A percentile compares a stretch with the other conserved stretches of the same genome.
These are phyloP conservation scores for Altica lythri DNA, from an alignment of 2,888 invertebrate species.

Conservation along the genomic window DNA sequence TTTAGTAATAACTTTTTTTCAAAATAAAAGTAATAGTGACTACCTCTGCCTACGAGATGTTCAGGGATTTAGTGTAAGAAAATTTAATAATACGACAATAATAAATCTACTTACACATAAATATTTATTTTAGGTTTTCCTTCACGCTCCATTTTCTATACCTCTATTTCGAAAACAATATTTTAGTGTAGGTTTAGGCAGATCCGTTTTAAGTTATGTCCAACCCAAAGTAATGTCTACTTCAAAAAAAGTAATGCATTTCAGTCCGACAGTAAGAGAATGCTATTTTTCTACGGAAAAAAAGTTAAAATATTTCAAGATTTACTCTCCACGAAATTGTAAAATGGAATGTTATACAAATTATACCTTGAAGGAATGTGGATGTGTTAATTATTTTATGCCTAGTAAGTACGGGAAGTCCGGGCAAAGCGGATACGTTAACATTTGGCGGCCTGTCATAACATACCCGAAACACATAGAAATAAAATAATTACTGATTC, in stretches of 20 bases:
- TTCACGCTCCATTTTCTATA: conserved; percentile 69
- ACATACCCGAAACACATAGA: too few relatives aligned
- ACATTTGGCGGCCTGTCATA: too few relatives aligned
- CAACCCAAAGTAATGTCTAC: conserved; percentile 75
- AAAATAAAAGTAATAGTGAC: conserved; percentile 35
- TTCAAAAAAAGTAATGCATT: conserved; percentile 66
- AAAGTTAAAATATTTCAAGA: conserved; percentile 66
- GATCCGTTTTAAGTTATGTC: conserved; percentile 69
- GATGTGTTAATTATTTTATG: conserved; percentile 65
- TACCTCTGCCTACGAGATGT: conserved; percentile 39
- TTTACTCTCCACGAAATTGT: conserved; percentile 73
- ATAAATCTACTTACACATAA: too few relatives aligned
- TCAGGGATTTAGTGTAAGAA: conserved; percentile 40
- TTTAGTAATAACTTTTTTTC: conserved; percentile 35
- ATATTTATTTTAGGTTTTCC: conserved; percentile 59
- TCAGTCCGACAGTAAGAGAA: conserved; percentile 65
- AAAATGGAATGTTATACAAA: conserved; percentile 72
- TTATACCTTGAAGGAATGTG: conserved; percentile 60
- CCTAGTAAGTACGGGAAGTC: conserved; percentile 61
- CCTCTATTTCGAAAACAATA: conserved; percentile 69
- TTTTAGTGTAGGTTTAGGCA: conserved; percentile 68
- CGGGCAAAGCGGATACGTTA: too few relatives aligned
- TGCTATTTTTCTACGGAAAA: conserved; percentile 71
- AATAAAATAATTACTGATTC: too few relatives aligned
- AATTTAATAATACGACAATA: background rate